Conservation (phyloP, 2,113 vertebrate genomes). For the Sylvietta virens region DNA sequence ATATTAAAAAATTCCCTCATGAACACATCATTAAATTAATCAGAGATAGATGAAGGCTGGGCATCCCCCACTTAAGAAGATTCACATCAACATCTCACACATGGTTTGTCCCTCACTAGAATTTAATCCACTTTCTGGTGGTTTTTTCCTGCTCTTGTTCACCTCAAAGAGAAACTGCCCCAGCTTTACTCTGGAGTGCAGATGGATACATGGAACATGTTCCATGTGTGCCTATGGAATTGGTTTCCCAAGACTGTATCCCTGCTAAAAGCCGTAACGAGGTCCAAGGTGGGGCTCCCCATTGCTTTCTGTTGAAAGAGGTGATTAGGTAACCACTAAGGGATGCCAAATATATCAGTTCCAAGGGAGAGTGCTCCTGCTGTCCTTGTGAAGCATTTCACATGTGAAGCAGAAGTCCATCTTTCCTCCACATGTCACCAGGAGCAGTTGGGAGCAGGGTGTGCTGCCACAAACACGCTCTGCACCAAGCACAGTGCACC, state of each 20-base stretch:
- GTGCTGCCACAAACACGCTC: fast-evolving
- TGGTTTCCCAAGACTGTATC: neutral
- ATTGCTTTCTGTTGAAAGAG: neutral
- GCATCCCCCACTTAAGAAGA: neutral
- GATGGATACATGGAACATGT: neutral
- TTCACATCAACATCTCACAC: neutral
- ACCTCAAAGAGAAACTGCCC: neutral
- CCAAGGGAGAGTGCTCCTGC: neutral
- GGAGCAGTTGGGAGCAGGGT: neutral
- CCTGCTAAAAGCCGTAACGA: neutral
- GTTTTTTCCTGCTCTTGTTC: neutral
- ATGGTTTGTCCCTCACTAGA: neutral
- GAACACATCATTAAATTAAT: neutral
- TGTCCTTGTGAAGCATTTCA: neutral
- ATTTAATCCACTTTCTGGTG: neutral
- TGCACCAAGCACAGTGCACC: neutral
- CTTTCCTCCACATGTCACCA: fast-evolving
- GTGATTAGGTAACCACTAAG: neutral
- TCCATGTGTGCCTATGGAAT: neutral
- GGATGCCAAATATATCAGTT: neutral
- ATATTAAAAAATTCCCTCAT: neutral
- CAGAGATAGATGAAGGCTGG: neutral
- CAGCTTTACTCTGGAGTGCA: neutral
- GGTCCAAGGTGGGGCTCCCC: neutral
- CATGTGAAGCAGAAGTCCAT: neutral